These are phyloP conservation scores for Perodicticus potto DNA, from an alignment of 2,797 vertebrate species.

Conservation along the genomic window DNA sequence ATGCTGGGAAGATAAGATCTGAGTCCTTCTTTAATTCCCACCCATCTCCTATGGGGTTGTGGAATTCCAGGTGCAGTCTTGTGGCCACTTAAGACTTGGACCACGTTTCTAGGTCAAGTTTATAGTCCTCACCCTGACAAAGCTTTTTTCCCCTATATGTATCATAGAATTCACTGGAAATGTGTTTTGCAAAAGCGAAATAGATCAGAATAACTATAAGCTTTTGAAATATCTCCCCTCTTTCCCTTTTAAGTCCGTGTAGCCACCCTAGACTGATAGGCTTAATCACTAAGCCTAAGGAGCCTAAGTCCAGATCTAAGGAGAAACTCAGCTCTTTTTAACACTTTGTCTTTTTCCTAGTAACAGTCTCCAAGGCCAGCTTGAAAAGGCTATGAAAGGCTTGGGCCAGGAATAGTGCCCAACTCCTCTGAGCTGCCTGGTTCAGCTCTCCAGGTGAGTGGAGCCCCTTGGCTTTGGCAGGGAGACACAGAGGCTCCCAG, in stretches of 20 bases:
- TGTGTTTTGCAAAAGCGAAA: slow-evolving; percentile 20
- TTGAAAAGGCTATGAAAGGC: not conserved
- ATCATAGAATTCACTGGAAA: not conserved
- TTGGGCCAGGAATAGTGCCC: not conserved
- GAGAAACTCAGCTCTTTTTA: not conserved
- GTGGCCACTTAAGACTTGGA: not conserved
- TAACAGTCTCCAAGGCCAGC: not conserved
- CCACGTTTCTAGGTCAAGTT: not conserved
- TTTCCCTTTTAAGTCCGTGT: not conserved
- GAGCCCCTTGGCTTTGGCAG: not conserved
- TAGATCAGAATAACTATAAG: not conserved
- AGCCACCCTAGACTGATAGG: not conserved
- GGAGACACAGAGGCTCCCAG: fast-evolving
- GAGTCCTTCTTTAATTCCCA: not conserved
- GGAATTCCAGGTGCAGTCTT: not conserved
- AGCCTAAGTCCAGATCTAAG: no score
- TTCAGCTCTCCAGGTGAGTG: not conserved
- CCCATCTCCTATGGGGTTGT: not conserved
- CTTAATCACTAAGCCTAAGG: not conserved
- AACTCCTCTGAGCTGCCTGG: not conserved
- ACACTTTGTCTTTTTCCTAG: not conserved
- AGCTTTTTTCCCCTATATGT: not conserved
- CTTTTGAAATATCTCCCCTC: not conserved
- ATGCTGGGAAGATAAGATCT: not conserved
- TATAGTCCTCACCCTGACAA: not conserved